Evolutionary conservation across 30 jellyfish, hydroid and myxozoan species (phyloP).

Genomic region (Aurelia aurita): DNA sequence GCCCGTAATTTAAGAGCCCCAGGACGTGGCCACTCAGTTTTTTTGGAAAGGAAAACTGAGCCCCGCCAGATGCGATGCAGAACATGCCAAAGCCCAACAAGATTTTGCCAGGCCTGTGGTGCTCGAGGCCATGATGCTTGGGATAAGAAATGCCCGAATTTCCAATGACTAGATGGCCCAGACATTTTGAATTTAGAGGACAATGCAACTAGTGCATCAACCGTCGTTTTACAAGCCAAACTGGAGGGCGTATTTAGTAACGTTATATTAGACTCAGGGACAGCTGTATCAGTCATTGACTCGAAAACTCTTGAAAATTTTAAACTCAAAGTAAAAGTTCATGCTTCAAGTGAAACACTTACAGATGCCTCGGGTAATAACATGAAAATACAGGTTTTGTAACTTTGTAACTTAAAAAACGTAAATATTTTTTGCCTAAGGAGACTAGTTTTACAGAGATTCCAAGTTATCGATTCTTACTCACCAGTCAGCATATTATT

Average conservation of each 20-base stretch:
- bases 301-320: too few species aligned
- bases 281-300: too few species aligned
- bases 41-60: conserved; percentile 9
- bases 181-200: conserved; percentile 12
- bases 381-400: conserved; percentile 52
- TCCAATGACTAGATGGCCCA: conserved; percentile 23
- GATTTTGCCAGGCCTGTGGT: too few species aligned
- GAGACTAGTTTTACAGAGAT: conserved; percentile 6
- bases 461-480: conserved; percentile 14
- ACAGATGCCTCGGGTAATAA: conserved; percentile 78
- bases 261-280: too few species aligned
- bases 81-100: conserved; percentile 12
- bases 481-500: conserved; percentile 13
- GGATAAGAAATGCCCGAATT: conserved; percentile 16
- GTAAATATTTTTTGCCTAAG: conserved; percentile 14
- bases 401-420: too few species aligned
- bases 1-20: conserved; percentile 38
- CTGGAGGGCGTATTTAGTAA: too few species aligned
- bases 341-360: too few species aligned
- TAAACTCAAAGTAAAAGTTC: too few species aligned
- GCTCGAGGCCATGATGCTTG: conserved; percentile 48
- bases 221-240: too few species aligned
- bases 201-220: conserved; percentile 29
- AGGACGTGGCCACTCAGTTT: conserved; percentile 52
- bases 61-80: conserved; percentile 44